Evolutionary conservation across 92 coral and sea anemone genomes (phyloP), one percentile per base, ranked within the genome.

Genomic region (Parazoanthus swiftii): DNA sequence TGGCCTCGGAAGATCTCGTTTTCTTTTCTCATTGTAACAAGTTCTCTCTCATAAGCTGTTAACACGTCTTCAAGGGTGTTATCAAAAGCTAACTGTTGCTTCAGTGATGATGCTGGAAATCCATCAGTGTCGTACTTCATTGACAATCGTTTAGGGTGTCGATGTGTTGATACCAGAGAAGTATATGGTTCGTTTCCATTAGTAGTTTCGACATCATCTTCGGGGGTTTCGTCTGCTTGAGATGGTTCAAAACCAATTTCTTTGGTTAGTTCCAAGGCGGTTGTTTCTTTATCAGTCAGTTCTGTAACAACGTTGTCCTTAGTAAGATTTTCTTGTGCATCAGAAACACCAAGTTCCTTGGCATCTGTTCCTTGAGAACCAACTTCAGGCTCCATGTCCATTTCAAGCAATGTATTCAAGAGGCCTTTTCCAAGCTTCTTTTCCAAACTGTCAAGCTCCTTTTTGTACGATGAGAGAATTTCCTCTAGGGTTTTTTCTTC

Each of bases 1-100:
- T 50, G 86, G 46, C 65, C 82, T 71, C 90, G 88, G 0, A 92
- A 82, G 3, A 88, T 38, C 6, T 91, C 80, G 65, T 91, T 92
- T 81, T 91, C 90, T 37, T 37, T 76, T 5, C 86, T 88, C 8
- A 91, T 85, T 74, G n/a, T 66, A 35, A 83, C 91, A 4, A 94
- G 91, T 82, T 91, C 80, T 50, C 86, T 91, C 81, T 94, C 95
- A 59, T 91, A 92, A 14, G 90, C 91, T 4, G 90, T 89, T 14
- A 94, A 79, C 6, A 94, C 97, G 51, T 86, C 82, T 75, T 94
- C 91, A 20, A 94, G 95, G 71, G 91, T 92, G 50, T 91, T 91
- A 9, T 89, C 85, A 44, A 68, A 79, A 66, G 66, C 74, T 91
- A 94, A 89, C 9, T 85, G 80, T 65, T 91, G 91, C 77, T 72